Base-by-base conservation (phyloP, 2,113 vertebrate species). In the Corvus hawaiiensis region DNA sequence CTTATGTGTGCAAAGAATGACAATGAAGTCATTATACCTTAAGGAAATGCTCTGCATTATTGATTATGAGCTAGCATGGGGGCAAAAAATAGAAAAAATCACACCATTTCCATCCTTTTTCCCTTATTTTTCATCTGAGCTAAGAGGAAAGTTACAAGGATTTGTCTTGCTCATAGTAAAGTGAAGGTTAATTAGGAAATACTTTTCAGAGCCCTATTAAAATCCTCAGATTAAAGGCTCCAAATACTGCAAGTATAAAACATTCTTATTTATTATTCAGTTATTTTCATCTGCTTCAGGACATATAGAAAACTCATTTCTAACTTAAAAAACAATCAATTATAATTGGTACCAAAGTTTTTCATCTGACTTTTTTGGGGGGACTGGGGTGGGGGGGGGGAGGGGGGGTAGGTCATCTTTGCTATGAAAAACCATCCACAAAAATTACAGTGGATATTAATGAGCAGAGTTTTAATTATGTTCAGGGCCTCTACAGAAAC, bases 101-200 rank as follows among this genome's bases (percentile, higher is more conserved):
- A 30, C 43, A 58, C 7, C 3, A 20, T 48, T 75, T 72, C 11
- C 52, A 69, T 74, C 14, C 1, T 35, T 58, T 75, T 51, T 20
- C 10, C 55, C 22, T 63, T 67, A 35, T 43, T 93, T 81, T 91
- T 93, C 19, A 28, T 69, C 80, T 84, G 51, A 80, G 30, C 24
- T 52, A 54, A 62, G 83, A 87, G 27, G 11, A 80, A 72, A 35
- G 44, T 94, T 95, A 69, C n/a, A 72, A 39, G 63, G n/a, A 86
- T 77, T 91, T 91, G 68, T 76, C 49, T 89, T 84, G 37, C 67
- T 84, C 30, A 2, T 51, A 77, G 27, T 58, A 81, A 94, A 94
- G 33, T 80, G 67, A 95, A 68, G 51, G 61, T 91, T 96, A 89
- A 96, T 94, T 95, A 94, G 59, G 66, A 80, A 95, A 84, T 87